Evolutionary conservation across 2,888 invertebrate genomes (phyloP).

Genomic region (Andrena bucephala): DNA sequence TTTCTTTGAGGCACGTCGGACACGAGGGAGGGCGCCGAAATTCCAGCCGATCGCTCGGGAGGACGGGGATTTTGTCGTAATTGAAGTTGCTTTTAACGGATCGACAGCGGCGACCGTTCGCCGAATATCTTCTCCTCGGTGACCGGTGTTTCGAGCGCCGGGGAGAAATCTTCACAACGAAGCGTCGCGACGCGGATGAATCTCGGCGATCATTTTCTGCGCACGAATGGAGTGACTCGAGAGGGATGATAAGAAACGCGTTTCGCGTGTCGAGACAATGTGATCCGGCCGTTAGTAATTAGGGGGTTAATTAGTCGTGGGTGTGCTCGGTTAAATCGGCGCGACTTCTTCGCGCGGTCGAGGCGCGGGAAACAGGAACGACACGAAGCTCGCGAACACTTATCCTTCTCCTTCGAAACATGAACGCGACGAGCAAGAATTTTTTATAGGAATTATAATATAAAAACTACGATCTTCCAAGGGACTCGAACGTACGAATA

Average conservation of each 20-base stretch:
- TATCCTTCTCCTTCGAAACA: not conserved
- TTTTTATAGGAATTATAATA: slow-evolving; percentile 38
- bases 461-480: slow-evolving; percentile 31
- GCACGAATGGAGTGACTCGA: slow-evolving; percentile 3
- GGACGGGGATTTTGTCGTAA: not conserved
- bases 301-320: slow-evolving; percentile 76
- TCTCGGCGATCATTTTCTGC: slow-evolving; percentile 37
- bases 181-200: slow-evolving; percentile 16
- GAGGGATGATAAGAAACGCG: slow-evolving; percentile 28
- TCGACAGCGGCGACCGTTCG: slow-evolving; percentile 20
- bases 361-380: slow-evolving; percentile 10
- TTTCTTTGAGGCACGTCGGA: slow-evolving; percentile 6
- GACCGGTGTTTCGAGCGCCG: slow-evolving; percentile 1
- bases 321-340: slow-evolving; percentile 60
- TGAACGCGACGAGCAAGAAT: slow-evolving; percentile 1
- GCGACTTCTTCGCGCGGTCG: slow-evolving; percentile 50
- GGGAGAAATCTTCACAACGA: slow-evolving; percentile 46
- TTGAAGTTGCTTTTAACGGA: not conserved
- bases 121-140: slow-evolving; percentile 17
- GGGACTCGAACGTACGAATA: slow-evolving; percentile 13
- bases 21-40: not conserved
- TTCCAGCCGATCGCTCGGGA: not conserved
- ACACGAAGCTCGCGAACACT: slow-evolving; percentile 42
- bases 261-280: slow-evolving; percentile 78
- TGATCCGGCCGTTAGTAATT: slow-evolving; percentile 83